phyloP scores from a whole-genome alignment of 2,888 invertebrate species.

The Lydus trimaculatus region DNA sequence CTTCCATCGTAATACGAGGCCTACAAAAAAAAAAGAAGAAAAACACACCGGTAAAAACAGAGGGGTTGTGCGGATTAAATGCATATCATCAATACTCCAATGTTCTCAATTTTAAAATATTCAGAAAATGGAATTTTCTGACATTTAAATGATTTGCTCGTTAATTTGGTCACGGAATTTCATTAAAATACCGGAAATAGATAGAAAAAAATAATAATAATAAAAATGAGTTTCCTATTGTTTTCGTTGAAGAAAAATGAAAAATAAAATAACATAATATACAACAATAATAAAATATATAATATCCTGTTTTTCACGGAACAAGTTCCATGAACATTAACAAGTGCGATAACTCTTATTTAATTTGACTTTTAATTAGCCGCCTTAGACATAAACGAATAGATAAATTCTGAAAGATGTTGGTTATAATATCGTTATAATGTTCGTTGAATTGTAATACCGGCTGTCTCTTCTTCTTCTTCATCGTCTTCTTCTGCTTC shows the following conservation, averaged over 20 bases:
- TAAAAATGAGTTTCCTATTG: not conserved
- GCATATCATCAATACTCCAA: not conserved
- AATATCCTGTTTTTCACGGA: slow-evolving; percentile 5
- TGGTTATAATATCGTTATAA: slow-evolving; percentile 33
- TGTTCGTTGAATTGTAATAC: slow-evolving; percentile 42
- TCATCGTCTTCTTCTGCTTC: too few relatives aligned
- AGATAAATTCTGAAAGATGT: slow-evolving; percentile 40
- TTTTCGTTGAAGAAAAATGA: slow-evolving; percentile 9
- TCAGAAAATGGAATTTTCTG: not conserved
- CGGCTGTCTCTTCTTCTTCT: slow-evolving; percentile 36
- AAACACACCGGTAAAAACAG: not conserved
- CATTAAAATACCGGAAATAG: not conserved
- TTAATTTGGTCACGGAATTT: not conserved
- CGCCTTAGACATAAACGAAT: slow-evolving; percentile 38
- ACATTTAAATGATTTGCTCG: not conserved
- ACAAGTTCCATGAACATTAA: slow-evolving; percentile 28
- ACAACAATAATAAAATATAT: slow-evolving; percentile 11
- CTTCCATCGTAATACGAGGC: slow-evolving; percentile 45
- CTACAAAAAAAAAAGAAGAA: not conserved
- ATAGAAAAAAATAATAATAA: not conserved
- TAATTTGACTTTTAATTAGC: slow-evolving; percentile 57
- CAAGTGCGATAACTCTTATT: slow-evolving; percentile 55
- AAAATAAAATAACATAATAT: slow-evolving; percentile 7
- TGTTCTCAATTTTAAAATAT: not conserved
- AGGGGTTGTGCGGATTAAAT: not conserved